Evolutionary conservation across 2,113 vertebrate genomes (phyloP), one percentile per base, ranked within the genome.

Genomic region (Xiphophorus hellerii): DNA sequence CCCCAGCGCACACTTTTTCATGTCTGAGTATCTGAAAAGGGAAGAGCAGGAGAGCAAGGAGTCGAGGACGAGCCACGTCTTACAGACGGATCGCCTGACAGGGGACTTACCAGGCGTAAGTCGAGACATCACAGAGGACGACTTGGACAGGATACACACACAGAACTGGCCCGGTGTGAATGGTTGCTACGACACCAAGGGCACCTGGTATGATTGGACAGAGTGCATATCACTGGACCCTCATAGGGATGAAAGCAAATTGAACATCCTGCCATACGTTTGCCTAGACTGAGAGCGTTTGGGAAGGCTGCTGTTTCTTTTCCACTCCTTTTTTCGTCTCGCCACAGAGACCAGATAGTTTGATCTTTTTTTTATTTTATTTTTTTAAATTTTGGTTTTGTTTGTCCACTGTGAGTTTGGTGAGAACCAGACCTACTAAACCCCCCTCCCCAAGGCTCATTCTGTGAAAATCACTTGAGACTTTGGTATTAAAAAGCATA

Each of bases 181-280:
- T 65, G 98, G 98, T 89, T 99, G 98, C 93, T 95, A 92, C 48
- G 98, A 99, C 93, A 98, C 96, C 95, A 95, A 97, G 92, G 97
- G 96, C 92, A 94, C 93, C 94, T 99, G 98, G 98, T 99, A 94
- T 95, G 96, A 98, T 94, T 99, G 98, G 98, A 99, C 97, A 87
- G 96, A 98, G 94, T 97, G 97, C 95, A 98, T 99, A 95, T 96
- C 97, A 39, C 94, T 99, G 92, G 97, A 99, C 92, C 96, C 96
- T 82, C 97, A 99, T 0, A 96, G 98, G 78, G 97, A 98, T 73
- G 96, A 97, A 61, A 97, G 95, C 94, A 96, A 94, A 90, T 93
- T 99, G 92, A 97, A 98, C 94, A 96, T 99, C 95, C 95, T 99
- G 96, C 98, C 98, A 94, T 99, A 99, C 42, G 96, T 99, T 95